A percentile compares a stretch with the other conserved stretches of the same genome.
phyloP scores from a whole-genome alignment of 2,888 invertebrate genomes.

The Eilema caniola region DNA sequence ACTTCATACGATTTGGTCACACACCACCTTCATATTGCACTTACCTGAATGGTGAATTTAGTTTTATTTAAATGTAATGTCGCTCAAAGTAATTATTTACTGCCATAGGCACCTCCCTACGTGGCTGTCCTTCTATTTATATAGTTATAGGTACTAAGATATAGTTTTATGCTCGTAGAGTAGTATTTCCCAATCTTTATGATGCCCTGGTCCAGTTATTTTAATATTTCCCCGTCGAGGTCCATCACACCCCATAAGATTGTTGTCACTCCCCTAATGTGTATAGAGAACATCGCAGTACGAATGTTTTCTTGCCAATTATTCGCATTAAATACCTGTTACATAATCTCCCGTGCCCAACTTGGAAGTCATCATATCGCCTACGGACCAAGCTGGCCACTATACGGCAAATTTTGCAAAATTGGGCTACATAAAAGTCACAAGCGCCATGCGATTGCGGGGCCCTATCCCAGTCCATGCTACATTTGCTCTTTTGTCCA shows the following conservation, averaged over 20 bases:
- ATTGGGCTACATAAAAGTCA: too few relatives aligned
- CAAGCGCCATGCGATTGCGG: too few relatives aligned
- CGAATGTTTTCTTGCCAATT: background rate
- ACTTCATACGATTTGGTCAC: constrained; percentile 13
- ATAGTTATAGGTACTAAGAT: background rate
- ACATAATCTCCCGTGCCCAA: too few relatives aligned
- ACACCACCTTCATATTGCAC: background rate
- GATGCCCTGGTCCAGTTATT: background rate
- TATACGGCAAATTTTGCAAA: too few relatives aligned
- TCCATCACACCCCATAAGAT: too few relatives aligned
- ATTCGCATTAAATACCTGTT: background rate
- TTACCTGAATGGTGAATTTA: background rate
- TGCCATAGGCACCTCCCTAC: background rate
- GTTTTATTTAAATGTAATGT: constrained; percentile 45
- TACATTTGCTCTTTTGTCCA: too few relatives aligned
- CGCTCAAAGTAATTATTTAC: constrained; percentile 35
- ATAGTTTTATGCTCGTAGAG: background rate
- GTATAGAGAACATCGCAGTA: too few relatives aligned
- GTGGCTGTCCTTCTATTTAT: background rate
- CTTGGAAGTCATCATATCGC: too few relatives aligned
- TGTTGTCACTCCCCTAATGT: too few relatives aligned
- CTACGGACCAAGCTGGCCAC: too few relatives aligned
- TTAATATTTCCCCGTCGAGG: background rate
- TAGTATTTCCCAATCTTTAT: background rate
- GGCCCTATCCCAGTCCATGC: too few relatives aligned